Conservation (phyloP, 2,113 vertebrate species). For the Tauraco erythrolophus region DNA sequence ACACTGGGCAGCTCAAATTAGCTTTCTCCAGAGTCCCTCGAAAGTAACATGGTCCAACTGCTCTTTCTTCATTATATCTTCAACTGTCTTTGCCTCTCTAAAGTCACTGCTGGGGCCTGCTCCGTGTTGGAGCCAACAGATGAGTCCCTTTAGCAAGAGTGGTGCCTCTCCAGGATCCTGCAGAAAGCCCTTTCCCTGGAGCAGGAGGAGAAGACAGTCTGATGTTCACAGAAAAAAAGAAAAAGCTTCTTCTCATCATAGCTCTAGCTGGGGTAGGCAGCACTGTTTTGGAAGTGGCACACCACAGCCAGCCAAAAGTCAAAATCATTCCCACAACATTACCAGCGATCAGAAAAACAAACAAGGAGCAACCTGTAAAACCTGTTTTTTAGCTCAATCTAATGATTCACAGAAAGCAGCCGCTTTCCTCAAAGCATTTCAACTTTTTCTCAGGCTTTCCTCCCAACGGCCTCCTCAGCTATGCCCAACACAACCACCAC, state of each 20-base stretch:
- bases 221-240: background rate
- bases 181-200: background rate
- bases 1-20: background rate
- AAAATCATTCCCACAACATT: background rate
- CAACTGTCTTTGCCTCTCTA: background rate
- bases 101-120: background rate
- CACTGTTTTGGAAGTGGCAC: background rate
- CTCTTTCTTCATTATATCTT: background rate
- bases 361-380: background rate
- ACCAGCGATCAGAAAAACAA: background rate
- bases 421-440: background rate
- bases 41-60: background rate
- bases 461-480: background rate
- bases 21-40: background rate
- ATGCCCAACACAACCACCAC: background rate
- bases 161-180: background rate
- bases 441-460: background rate
- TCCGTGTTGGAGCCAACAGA: background rate
- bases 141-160: background rate
- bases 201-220: background rate
- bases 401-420: background rate
- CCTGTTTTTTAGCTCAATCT: background rate
- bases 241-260: background rate
- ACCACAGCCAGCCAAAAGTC: background rate
- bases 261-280: background rate